phyloP scores from a whole-genome alignment of 2,113 vertebrate genomes.

The Menura novaehollandiae region DNA sequence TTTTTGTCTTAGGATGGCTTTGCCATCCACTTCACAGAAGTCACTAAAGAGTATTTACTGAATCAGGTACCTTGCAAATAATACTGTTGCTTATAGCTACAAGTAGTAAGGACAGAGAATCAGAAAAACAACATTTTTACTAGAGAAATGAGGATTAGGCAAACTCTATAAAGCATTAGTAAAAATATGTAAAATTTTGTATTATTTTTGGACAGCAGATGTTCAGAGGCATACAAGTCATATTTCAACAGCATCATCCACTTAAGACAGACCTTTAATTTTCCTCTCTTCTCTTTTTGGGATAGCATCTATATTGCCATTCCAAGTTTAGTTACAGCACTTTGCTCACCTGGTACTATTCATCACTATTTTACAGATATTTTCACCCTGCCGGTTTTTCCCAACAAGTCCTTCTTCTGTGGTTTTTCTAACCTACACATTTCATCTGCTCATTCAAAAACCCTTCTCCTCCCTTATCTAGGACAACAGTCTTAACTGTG shows the following conservation, averaged over 20 bases:
- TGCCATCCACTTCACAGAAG: neutral
- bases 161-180: neutral
- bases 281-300: neutral
- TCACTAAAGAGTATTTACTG: neutral
- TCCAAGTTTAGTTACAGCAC: neutral
- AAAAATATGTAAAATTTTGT: neutral
- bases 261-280: neutral
- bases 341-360: neutral
- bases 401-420: neutral
- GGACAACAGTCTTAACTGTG: neutral
- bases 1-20: neutral
- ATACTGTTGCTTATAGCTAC: neutral
- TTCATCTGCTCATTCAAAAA: neutral
- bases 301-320: neutral
- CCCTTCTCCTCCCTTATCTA: neutral
- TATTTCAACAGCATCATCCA: neutral
- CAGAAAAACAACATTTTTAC: neutral
- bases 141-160: neutral
- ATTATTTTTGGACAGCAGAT: neutral
- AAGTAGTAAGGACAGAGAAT: neutral
- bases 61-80: neutral
- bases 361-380: neutral
- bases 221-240: neutral
- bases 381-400: neutral
- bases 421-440: neutral